Percentiles rank a stretch among this genome's conserved stretches.
phyloP scores from a whole-genome alignment of 1,140 invertebrate genomes.

The Neodiprion lecontei region DNA sequence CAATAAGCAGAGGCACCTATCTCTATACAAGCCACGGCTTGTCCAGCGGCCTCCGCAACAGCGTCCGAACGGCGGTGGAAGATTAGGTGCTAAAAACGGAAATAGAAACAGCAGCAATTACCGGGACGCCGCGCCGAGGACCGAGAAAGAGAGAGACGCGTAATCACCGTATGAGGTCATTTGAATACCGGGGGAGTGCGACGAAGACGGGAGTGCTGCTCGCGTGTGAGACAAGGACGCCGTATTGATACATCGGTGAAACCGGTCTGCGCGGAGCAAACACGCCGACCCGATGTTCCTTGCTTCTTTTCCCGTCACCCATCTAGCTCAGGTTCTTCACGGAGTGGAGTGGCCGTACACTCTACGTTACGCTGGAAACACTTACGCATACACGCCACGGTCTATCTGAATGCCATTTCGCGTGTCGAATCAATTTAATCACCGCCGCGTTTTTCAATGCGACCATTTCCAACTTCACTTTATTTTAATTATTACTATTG shows the following conservation, averaged over 20 bases:
- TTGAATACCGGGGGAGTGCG: constrained; percentile 43
- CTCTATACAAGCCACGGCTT: neutral
- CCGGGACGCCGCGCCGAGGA: constrained; percentile 25
- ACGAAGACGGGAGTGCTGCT: constrained; percentile 11
- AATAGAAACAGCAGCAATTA: constrained; percentile 49
- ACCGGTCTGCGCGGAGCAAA: neutral
- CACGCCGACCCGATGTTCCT: neutral
- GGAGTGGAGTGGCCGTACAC: neutral
- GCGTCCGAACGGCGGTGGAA: constrained; percentile 29
- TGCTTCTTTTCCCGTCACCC: neutral
- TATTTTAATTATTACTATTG: too few species aligned
- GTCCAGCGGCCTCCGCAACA: constrained; percentile 19
- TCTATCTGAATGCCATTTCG: neutral
- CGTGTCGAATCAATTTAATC: too few species aligned
- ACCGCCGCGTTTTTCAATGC: too few species aligned
- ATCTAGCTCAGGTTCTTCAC: too few species aligned
- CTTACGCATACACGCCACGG: neutral
- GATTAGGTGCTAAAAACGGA: constrained; percentile 39
- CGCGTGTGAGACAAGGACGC: neutral
- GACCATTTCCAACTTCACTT: too few species aligned
- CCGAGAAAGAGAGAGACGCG: constrained; percentile 30
- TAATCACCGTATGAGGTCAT: constrained; percentile 51
- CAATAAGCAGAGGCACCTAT: neutral
- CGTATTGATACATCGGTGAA: neutral
- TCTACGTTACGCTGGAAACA: neutral